phyloP scores from a whole-genome alignment of 2,113 vertebrate genomes.

The Cnemophilus loriae region DNA sequence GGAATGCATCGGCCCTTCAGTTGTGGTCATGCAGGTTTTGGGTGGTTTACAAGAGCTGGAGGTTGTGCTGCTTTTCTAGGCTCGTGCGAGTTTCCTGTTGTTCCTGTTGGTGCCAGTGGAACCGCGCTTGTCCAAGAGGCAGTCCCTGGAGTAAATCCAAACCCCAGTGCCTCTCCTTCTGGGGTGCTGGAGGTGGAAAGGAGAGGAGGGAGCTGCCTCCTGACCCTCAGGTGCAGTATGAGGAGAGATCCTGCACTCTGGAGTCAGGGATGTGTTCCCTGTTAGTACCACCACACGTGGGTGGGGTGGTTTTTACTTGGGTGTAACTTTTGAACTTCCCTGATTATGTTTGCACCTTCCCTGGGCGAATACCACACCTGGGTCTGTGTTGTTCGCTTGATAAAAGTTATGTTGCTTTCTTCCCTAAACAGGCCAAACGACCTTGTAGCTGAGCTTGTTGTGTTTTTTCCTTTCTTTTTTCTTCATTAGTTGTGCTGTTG shows the following conservation, averaged over 20 bases:
- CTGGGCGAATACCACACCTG: not conserved
- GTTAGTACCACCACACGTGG: no score
- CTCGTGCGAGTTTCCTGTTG: not conserved
- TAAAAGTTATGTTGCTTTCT: not conserved
- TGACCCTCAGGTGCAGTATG: not conserved
- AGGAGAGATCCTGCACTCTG: not conserved
- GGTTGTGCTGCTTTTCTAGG: not conserved
- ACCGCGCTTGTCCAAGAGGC: not conserved
- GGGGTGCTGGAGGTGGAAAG: not conserved
- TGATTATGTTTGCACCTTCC: not conserved
- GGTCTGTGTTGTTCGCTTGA: not conserved
- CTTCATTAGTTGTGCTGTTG: not conserved
- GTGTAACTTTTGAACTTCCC: not conserved
- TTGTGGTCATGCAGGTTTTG: not conserved
- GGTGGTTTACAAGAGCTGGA: not conserved
- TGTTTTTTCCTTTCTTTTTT: no score
- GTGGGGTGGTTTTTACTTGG: not conserved
- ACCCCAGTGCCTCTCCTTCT: not conserved
- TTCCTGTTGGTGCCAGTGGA: not conserved
- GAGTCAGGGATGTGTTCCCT: not conserved
- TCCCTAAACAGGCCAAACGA: not conserved
- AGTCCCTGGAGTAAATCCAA: not conserved
- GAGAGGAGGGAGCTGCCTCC: not conserved
- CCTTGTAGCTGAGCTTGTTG: not conserved
- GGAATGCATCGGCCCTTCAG: not conserved